Conservation (phyloP, 2,113 vertebrate species). For the Numida meleagris region DNA sequence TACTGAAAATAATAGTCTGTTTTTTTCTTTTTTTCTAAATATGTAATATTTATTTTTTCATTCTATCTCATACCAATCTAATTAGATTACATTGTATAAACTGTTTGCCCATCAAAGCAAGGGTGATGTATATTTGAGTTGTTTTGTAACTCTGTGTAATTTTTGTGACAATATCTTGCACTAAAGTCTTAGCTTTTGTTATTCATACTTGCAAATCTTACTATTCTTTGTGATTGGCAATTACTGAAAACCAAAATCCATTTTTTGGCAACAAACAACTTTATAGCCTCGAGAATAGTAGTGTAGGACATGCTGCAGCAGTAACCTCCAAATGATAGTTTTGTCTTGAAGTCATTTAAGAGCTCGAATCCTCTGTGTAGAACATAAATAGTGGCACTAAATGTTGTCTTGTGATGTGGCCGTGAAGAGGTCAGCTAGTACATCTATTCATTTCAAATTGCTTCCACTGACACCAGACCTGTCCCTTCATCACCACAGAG, state of each 20-base stretch:
- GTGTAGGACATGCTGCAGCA: neutral
- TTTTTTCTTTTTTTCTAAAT: neutral
- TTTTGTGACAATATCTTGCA: neutral
- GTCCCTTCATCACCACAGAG: slow-evolving; percentile 10
- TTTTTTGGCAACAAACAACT: neutral
- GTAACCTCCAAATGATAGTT: slow-evolving; percentile 18
- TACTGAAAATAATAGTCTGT: neutral
- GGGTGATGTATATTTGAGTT: neutral
- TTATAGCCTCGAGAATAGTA: neutral
- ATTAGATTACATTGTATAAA: neutral
- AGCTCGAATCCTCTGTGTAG: slow-evolving; percentile 3
- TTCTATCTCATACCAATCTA: neutral
- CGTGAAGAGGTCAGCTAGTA: slow-evolving; percentile 39
- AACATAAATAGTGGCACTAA: slow-evolving; percentile 39
- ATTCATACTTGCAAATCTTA: neutral
- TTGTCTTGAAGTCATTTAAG: slow-evolving; percentile 29
- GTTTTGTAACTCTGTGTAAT: neutral
- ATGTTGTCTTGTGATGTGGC: slow-evolving; percentile 24
- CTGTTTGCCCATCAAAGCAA: neutral
- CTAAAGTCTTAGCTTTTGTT: neutral
- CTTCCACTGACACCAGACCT: slow-evolving; percentile 48
- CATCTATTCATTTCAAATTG: slow-evolving; percentile 55
- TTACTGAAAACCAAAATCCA: neutral
- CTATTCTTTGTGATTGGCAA: neutral
- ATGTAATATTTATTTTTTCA: neutral